Evolutionary conservation across 1,140 invertebrate genomes (phyloP).

Genomic region (Plodia interpunctella): DNA sequence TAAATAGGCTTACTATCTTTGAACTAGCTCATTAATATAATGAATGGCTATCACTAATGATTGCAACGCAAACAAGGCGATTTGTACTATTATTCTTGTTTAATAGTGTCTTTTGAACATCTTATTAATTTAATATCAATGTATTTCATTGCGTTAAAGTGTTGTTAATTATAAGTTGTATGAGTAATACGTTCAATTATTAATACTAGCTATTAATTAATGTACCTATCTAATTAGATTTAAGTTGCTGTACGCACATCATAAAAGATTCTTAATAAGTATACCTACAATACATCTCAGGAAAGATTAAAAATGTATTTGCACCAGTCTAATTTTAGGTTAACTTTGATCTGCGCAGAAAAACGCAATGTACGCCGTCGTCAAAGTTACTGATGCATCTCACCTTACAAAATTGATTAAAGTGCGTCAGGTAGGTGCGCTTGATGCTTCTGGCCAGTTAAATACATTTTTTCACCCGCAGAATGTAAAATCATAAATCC

Average conservation of each 20-base stretch:
- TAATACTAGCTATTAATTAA: not conserved
- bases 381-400: no score
- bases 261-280: not conserved
- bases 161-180: not conserved
- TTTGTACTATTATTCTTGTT: slow-evolving; percentile 14
- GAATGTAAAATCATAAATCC: not conserved
- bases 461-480: not conserved
- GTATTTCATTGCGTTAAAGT: not conserved
- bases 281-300: no score
- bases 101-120: not conserved
- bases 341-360: no score
- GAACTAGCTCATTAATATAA: not conserved
- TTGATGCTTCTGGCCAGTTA: no score
- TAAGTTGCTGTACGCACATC: not conserved
- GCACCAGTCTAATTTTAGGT: no score
- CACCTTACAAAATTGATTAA: no score
- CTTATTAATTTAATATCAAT: slow-evolving; percentile 1
- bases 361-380: no score
- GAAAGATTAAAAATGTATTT: no score
- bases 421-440: no score
- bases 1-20: slow-evolving; percentile 5
- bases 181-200: not conserved
- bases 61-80: not conserved
- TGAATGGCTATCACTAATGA: slow-evolving; percentile 2
- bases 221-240: not conserved